These are phyloP conservation scores for Pseudochirops corinnae DNA, from an alignment of 2,797 vertebrate genomes.

Conservation along the genomic window DNA sequence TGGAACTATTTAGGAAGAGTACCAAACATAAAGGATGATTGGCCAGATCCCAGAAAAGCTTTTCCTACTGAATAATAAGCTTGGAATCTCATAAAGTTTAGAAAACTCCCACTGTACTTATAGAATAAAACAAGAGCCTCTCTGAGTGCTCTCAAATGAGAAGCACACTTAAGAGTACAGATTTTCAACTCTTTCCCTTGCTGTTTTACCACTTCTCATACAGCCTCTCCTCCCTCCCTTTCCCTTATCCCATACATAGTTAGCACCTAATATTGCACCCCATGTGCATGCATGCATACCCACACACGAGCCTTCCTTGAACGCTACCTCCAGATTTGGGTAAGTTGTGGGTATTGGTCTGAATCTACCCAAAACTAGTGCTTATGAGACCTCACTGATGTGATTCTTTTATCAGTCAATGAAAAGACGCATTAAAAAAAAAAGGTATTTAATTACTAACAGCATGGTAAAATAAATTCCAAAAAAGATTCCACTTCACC, in stretches of 20 bases:
- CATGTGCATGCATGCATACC: too few species aligned
- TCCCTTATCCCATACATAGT: background rate
- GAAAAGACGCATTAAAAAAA: background rate
- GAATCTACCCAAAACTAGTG: background rate
- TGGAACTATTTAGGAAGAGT: background rate
- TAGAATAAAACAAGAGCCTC: background rate
- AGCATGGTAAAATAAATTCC: background rate
- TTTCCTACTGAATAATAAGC: background rate
- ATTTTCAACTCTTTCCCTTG: background rate
- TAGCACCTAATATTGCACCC: background rate
- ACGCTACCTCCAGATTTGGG: background rate
- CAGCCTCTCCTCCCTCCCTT: background rate
- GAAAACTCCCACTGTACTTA: background rate
- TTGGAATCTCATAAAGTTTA: background rate
- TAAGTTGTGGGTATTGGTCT: background rate
- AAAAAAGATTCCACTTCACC: background rate
- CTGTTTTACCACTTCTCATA: background rate
- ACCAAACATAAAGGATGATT: background rate
- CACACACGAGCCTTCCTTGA: background rate
- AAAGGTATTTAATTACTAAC: background rate
- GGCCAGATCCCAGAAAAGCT: background rate
- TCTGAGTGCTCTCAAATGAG: background rate
- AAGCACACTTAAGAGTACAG: background rate
- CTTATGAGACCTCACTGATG: background rate
- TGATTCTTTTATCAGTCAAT: background rate